These are phyloP conservation scores for Loripinus fragilis DNA, from an alignment of 2,888 invertebrate genomes.

Conservation along the genomic window DNA sequence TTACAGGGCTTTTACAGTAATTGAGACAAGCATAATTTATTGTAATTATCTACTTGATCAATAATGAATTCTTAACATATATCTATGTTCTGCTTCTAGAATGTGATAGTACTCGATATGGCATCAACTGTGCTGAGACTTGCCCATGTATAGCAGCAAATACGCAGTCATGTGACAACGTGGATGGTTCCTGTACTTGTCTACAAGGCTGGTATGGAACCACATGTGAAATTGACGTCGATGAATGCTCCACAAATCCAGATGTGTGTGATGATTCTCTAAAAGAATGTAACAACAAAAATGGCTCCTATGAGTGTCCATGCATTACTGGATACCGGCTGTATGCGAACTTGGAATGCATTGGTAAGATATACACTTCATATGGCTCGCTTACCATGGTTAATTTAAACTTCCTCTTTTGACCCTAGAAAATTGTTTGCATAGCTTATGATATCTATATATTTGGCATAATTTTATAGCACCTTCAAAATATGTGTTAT, in stretches of 20 bases:
- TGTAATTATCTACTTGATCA: too few species aligned
- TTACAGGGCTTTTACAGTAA: too few species aligned
- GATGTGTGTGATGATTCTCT: slow-evolving; percentile 39
- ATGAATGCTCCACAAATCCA: slow-evolving; percentile 45
- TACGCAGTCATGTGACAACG: slow-evolving; percentile 46
- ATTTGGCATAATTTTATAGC: too few species aligned
- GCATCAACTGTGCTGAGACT: slow-evolving; percentile 38
- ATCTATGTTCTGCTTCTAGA: too few species aligned
- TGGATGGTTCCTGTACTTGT: slow-evolving; percentile 53
- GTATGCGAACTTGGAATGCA: slow-evolving; percentile 30
- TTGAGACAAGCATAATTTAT: too few species aligned
- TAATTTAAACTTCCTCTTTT: too few species aligned
- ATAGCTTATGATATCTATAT: too few species aligned
- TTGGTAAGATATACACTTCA: slow-evolving; percentile 41
- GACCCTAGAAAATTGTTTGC: too few species aligned
- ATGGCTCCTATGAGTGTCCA: slow-evolving; percentile 49
- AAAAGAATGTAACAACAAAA: slow-evolving; percentile 44
- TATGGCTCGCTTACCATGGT: too few species aligned
- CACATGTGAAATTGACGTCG: slow-evolving; percentile 44
- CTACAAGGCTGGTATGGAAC: slow-evolving; percentile 49
- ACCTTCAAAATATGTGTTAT: too few species aligned
- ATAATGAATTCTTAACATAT: too few species aligned
- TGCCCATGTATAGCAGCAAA: slow-evolving; percentile 45
- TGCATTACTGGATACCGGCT: slow-evolving; percentile 51
- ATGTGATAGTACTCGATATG: slow-evolving; percentile 39